These are phyloP conservation scores for Poeciliopsis occidentalis DNA, from an alignment of 2,113 vertebrate species.

Conservation along the genomic window DNA sequence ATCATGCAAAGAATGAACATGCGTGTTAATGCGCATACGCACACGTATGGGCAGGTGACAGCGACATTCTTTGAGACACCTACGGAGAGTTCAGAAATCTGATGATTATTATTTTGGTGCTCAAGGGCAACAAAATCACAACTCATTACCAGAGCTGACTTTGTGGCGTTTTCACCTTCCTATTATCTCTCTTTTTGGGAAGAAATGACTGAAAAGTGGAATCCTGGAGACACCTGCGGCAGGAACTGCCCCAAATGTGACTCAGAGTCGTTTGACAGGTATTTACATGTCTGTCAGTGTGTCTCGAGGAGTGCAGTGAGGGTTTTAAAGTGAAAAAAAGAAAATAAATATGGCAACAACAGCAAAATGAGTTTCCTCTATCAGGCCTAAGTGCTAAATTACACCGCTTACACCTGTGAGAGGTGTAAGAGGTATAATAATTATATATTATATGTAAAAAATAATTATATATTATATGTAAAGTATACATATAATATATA, in stretches of 20 bases:
- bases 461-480: neutral
- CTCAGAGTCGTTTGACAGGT: neutral
- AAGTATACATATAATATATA: conserved; percentile 31
- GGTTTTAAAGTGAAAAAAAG: conserved; percentile 26
- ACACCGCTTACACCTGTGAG: conserved; percentile 22
- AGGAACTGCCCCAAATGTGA: neutral
- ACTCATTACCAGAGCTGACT: neutral
- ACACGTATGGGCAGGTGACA: conserved; percentile 11
- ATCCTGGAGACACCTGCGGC: neutral
- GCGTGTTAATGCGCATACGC: conserved; percentile 6
- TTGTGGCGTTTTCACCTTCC: neutral
- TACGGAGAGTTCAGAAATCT: conserved; percentile 27
- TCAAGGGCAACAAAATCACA: conserved; percentile 18
- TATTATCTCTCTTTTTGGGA: neutral
- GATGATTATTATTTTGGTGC: conserved; percentile 41
- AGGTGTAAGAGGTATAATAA: too few species aligned
- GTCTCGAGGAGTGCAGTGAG: conserved; percentile 1
- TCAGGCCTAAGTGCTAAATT: conserved; percentile 30
- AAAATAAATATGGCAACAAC: neutral
- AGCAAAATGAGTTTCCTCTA: conserved; percentile 21
- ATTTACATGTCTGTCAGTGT: conserved; percentile 2
- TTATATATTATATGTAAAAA: too few species aligned
- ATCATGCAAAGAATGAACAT: neutral
- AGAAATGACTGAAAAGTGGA: neutral
- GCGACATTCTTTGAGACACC: conserved; percentile 13